These are phyloP conservation scores for Myotis lucifugus DNA, from an alignment of 2,113 vertebrate genomes.

Conservation along the genomic window DNA sequence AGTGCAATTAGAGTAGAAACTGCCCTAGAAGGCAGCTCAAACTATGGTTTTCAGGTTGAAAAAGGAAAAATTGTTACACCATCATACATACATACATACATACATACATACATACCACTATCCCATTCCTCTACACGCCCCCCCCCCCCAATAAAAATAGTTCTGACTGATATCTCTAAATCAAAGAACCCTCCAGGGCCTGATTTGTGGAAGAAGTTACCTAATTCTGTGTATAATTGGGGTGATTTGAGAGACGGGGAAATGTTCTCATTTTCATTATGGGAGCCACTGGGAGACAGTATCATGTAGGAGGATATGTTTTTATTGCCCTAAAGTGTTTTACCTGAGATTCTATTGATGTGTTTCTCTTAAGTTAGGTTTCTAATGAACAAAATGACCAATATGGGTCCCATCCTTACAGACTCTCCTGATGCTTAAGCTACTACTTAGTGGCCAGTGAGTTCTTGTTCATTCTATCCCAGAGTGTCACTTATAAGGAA, in stretches of 20 bases:
- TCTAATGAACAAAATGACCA: slow-evolving; percentile 51
- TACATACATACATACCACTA: too few species aligned
- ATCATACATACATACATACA: background rate
- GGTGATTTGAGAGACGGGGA: slow-evolving; percentile 62
- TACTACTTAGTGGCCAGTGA: background rate
- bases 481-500: background rate
- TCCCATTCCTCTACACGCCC: accelerated
- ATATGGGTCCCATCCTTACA: slow-evolving; percentile 19
- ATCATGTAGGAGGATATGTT: slow-evolving; percentile 70
- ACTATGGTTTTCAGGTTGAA: background rate
- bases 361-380: slow-evolving; percentile 55
- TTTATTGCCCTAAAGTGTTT: slow-evolving; percentile 71
- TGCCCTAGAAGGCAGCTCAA: background rate
- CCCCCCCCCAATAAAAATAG: background rate
- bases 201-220: slow-evolving; percentile 64
- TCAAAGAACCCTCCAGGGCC: slow-evolving; percentile 55
- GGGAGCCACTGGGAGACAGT: slow-evolving; percentile 64
- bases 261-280: slow-evolving; percentile 70
- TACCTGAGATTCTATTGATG: slow-evolving; percentile 56
- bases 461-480: background rate
- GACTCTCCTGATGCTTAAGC: slow-evolving; percentile 10
- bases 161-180: background rate
- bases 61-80: background rate
- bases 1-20: background rate
- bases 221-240: slow-evolving; percentile 55